These are phyloP conservation scores for Gonatopus flavifemur DNA, from an alignment of 1,140 invertebrate species.

Conservation along the genomic window DNA sequence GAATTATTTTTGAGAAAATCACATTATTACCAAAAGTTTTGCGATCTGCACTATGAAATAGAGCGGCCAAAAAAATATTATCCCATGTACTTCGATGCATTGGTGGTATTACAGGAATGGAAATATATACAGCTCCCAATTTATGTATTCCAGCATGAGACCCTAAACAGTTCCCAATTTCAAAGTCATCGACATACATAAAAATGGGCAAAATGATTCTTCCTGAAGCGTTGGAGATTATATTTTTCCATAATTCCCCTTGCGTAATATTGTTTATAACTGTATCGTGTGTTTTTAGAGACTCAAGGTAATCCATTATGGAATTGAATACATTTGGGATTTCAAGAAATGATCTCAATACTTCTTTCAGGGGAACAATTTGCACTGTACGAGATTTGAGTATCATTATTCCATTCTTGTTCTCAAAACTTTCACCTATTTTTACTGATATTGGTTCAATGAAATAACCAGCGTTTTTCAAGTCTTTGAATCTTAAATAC, in stretches of 20 bases:
- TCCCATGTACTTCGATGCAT: not conserved
- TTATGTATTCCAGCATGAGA: conserved; percentile 21
- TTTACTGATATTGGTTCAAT: not conserved
- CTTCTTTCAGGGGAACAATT: too few relatives aligned
- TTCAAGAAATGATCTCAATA: too few relatives aligned
- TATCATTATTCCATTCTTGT: too few relatives aligned
- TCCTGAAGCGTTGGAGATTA: not conserved
- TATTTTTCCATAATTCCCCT: not conserved
- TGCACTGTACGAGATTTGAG: too few relatives aligned
- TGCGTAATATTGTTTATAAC: not conserved
- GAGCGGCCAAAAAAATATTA: conserved; percentile 20
- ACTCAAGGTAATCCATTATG: not conserved
- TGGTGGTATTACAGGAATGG: conserved; percentile 19
- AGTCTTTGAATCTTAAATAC: not conserved
- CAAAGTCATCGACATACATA: not conserved
- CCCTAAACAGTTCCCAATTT: too few relatives aligned
- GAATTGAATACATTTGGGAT: too few relatives aligned
- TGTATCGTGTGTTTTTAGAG: not conserved
- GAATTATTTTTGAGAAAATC: conserved; percentile 46
- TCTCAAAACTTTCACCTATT: too few relatives aligned
- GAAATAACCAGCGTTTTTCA: not conserved
- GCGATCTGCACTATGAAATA: conserved; percentile 20
- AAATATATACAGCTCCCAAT: conserved; percentile 25
- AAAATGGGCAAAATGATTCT: not conserved
- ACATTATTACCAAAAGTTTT: conserved; percentile 20